Conservation (phyloP, 2,888 invertebrate species). For the Melangyna quadrimaculata region DNA sequence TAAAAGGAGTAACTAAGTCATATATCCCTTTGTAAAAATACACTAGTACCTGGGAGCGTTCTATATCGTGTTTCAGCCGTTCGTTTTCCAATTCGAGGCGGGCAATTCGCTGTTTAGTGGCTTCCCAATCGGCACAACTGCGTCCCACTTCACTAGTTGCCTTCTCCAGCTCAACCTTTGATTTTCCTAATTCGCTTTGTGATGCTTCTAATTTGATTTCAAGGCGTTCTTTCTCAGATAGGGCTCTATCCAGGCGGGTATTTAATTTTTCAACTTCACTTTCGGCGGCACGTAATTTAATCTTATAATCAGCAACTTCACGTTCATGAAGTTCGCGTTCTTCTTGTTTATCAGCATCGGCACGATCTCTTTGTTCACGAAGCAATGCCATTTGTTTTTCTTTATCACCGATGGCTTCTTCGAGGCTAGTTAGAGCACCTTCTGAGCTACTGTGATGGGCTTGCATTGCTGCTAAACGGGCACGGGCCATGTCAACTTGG, state of each 20-base stretch:
- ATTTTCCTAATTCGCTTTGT: constrained; percentile 95
- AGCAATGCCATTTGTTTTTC: constrained; percentile 98
- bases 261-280: constrained; percentile 95
- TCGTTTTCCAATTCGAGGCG: constrained; percentile 95
- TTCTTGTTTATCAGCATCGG: constrained; percentile 97
- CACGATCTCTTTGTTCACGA: constrained; percentile 94
- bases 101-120: constrained; percentile 86
- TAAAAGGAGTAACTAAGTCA: constrained; percentile 52
- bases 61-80: constrained; percentile 91
- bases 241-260: constrained; percentile 92
- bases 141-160: constrained; percentile 93
- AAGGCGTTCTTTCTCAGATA: constrained; percentile 93
- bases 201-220: constrained; percentile 95
- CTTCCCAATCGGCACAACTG: constrained; percentile 88
- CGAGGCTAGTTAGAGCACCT: constrained; percentile 94
- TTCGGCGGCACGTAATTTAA: constrained; percentile 94
- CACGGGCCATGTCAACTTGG: constrained; percentile 97
- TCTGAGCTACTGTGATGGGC: constrained; percentile 96
- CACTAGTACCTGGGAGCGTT: constrained; percentile 86
- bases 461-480: constrained; percentile 94
- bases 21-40: constrained; percentile 79
- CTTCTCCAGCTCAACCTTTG: constrained; percentile 96
- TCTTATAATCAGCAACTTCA: constrained; percentile 96
- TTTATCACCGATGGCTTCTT: constrained; percentile 97
- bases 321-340: constrained; percentile 96